phyloP scores from a whole-genome alignment of 2,797 vertebrate species.

The Fratercula arctica region DNA sequence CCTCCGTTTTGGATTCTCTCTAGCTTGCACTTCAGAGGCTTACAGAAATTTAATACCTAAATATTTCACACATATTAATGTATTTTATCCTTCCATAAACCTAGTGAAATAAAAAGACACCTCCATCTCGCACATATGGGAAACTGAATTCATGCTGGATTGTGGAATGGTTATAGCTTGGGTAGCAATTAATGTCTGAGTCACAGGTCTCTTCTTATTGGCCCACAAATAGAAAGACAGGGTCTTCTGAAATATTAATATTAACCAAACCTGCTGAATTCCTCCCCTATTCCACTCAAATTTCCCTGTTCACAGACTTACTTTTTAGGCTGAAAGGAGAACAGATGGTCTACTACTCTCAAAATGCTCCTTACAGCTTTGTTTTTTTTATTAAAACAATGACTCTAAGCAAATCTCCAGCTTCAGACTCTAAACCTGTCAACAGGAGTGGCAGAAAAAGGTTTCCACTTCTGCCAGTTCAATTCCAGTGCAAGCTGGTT shows the following conservation, averaged over 20 bases:
- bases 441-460: neutral
- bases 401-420: neutral
- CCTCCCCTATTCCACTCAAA: neutral
- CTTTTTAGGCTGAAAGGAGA: neutral
- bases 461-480: neutral
- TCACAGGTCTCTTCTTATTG: neutral
- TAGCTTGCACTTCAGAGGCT: neutral
- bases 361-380: neutral
- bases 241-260: neutral
- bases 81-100: neutral
- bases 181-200: neutral
- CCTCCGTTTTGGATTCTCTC: neutral
- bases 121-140: neutral
- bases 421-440: neutral
- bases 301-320: neutral
- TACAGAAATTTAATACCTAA: neutral
- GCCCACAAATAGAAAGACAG: neutral
- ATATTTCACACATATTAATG: constrained; percentile 2
- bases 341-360: neutral
- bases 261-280: neutral
- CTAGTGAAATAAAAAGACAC: neutral
- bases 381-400: neutral
- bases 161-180: neutral
- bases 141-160: neutral
- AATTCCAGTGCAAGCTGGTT: neutral